Evolutionary conservation across 2,113 vertebrate genomes (phyloP).

Genomic region (Datnioides undecimradiatus): DNA sequence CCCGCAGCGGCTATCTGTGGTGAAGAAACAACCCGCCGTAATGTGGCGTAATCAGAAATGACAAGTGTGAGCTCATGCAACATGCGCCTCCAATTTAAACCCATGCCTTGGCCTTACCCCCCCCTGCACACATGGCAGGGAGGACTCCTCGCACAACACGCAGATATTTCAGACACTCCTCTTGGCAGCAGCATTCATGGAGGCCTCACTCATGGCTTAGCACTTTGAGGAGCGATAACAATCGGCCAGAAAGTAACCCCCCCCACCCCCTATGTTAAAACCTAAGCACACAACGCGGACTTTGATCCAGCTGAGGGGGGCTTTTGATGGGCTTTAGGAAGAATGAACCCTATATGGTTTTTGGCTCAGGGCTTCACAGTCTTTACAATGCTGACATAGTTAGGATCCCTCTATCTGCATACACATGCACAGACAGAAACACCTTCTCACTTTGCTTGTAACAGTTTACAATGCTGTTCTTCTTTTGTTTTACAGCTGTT

Average conservation of each 20-base stretch:
- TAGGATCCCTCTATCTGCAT: conserved; percentile 10
- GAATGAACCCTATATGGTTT: conserved; percentile 57
- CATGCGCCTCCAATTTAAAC: conserved; percentile 46
- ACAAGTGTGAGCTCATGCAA: conserved; percentile 52
- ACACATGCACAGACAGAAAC: conserved; percentile 31
- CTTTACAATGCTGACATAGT: conserved; percentile 47
- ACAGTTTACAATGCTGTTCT: neutral
- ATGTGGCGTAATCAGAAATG: conserved; percentile 21
- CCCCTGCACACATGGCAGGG: conserved; percentile 38
- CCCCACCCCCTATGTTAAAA: conserved; percentile 53
- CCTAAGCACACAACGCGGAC: conserved; percentile 58
- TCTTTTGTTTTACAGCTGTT: neutral
- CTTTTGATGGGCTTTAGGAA: conserved; percentile 47
- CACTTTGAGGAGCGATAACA: conserved; percentile 63
- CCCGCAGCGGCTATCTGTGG: conserved; percentile 4
- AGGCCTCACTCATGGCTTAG: conserved; percentile 68
- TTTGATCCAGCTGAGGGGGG: conserved; percentile 65
- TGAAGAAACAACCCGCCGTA: neutral
- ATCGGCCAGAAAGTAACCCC: conserved; percentile 41
- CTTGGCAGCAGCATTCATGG: conserved; percentile 36
- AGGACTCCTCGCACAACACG: conserved; percentile 8
- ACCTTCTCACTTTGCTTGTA: neutral
- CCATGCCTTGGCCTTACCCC: conserved; percentile 23
- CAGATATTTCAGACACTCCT: conserved; percentile 46
- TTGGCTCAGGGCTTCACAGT: conserved; percentile 22